A percentile compares a stretch with the other conserved stretches of the same genome.
phyloP scores from a whole-genome alignment of 2,888 invertebrate genomes.

The Saturnia japonica region DNA sequence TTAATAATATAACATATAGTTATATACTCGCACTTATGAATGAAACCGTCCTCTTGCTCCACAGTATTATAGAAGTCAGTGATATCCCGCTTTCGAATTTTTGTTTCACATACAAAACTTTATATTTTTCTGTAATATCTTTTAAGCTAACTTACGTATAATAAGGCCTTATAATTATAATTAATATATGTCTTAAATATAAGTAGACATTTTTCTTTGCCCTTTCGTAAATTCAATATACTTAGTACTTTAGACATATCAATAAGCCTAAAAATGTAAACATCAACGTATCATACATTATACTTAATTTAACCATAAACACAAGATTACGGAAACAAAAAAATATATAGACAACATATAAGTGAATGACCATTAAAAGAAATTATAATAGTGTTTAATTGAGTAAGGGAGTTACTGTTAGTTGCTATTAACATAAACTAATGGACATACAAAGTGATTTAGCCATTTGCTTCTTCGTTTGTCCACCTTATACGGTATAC shows the following conservation, averaged over 20 bases:
- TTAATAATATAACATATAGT: too few relatives aligned
- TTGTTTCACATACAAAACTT: not conserved
- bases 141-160: not conserved
- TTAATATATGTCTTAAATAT: not conserved
- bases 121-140: too few relatives aligned
- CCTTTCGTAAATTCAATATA: not conserved
- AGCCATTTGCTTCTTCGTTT: conserved; percentile 7
- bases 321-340: not conserved
- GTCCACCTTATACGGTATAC: conserved; percentile 13
- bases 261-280: not conserved
- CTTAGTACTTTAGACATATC: not conserved
- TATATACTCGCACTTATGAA: too few relatives aligned
- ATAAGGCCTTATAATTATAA: too few relatives aligned
- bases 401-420: conserved; percentile 1
- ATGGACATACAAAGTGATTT: conserved; percentile 13
- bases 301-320: not conserved
- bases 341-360: not conserved
- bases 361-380: not conserved
- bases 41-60: too few relatives aligned
- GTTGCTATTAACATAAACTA: conserved; percentile 18
- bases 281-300: not conserved
- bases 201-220: not conserved
- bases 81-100: too few relatives aligned
- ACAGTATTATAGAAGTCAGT: too few relatives aligned
- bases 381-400: not conserved